Evolutionary conservation across 2,113 vertebrate species (phyloP).

Genomic region (Empidonax traillii): DNA sequence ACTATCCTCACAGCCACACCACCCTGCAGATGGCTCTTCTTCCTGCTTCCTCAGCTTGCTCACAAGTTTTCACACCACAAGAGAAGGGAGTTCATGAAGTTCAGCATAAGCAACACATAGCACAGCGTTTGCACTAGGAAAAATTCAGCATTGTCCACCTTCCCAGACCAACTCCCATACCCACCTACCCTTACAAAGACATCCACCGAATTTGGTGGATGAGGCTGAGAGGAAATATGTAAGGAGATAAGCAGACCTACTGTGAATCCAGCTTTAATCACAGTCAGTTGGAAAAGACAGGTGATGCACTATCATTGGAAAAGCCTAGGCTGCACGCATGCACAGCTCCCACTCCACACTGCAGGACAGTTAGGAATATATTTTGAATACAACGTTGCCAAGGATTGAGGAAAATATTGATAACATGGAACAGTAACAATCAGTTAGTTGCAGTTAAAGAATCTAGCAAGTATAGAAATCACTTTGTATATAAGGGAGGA

Average conservation of each 20-base stretch:
- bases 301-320: background rate
- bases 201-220: background rate
- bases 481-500: background rate
- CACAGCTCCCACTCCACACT: background rate
- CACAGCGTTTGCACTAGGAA: background rate
- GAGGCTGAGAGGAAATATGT: background rate
- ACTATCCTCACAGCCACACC: background rate
- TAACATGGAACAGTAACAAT: background rate
- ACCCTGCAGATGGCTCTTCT: background rate
- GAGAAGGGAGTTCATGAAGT: background rate
- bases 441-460: background rate
- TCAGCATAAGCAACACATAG: background rate
- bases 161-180: background rate
- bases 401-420: background rate
- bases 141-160: rapidly evolving
- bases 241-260: background rate
- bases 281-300: background rate
- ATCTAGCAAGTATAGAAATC: background rate
- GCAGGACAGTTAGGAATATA: background rate
- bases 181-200: background rate
- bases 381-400: background rate
- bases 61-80: background rate
- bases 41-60: background rate
- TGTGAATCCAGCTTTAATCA: background rate
- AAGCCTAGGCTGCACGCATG: background rate